A percentile compares a stretch with the other conserved stretches of the same genome.
Conservation (phyloP, 2,888 invertebrate genomes). For the Xylocampa areola region DNA sequence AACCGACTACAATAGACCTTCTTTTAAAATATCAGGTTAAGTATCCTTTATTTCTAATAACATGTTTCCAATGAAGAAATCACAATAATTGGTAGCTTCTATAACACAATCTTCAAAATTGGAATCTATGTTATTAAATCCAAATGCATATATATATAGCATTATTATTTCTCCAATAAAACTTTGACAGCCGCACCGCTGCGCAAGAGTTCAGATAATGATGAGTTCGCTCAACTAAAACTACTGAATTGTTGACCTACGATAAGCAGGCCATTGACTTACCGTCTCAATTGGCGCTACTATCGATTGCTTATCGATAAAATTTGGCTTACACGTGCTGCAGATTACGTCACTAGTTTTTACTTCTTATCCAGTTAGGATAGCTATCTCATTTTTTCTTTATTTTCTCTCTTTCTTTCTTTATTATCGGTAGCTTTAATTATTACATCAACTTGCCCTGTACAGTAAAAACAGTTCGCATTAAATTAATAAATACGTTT, state of each 20-base stretch:
- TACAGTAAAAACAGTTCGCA: no score
- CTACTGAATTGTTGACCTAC: slow-evolving; percentile 73
- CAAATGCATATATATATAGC: background rate
- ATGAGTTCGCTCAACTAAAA: slow-evolving; percentile 68
- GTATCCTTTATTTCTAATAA: no score
- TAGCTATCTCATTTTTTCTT: slow-evolving; percentile 23
- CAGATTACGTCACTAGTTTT: slow-evolving; percentile 57
- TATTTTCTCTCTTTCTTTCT: slow-evolving; percentile 23
- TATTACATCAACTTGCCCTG: no score
- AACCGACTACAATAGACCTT: no score
- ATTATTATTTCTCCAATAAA: slow-evolving; percentile 21
- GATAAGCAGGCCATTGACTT: slow-evolving; percentile 80
- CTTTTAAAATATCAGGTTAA: no score
- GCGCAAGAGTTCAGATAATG: slow-evolving; percentile 61
- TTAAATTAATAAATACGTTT: no score
- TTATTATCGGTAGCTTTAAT: slow-evolving; percentile 20
- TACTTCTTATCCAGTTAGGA: slow-evolving; percentile 39
- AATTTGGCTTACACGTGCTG: slow-evolving; percentile 61
- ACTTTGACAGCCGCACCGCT: slow-evolving; percentile 65
- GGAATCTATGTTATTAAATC: background rate
- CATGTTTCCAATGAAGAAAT: no score
- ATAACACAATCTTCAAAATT: background rate
- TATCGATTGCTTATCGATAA: slow-evolving; percentile 68
- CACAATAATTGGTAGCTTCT: no score
- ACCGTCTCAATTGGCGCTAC: slow-evolving; percentile 60